A percentile compares a stretch with the other conserved stretches of the same genome.
phyloP scores from a whole-genome alignment of 2,888 invertebrate species.

The Phyllotreta striolata region DNA sequence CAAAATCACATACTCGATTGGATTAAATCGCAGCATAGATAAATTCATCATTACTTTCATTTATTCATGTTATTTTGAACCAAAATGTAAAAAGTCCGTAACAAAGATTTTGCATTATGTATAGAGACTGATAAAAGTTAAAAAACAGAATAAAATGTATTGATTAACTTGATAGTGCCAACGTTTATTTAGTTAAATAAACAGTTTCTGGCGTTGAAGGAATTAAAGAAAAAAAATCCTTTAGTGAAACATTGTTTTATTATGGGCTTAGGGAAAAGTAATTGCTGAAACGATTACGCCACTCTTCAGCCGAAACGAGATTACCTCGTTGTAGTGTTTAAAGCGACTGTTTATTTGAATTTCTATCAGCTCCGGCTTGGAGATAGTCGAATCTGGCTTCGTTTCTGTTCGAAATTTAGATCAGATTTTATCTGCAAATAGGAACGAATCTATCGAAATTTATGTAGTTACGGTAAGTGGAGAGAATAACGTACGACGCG shows the following conservation, averaged over 20 bases:
- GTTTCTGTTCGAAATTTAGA: slow-evolving; percentile 23
- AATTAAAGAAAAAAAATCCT: background rate
- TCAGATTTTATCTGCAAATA: slow-evolving; percentile 42
- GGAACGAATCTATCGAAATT: slow-evolving; percentile 47
- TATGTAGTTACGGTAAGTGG: slow-evolving; percentile 45
- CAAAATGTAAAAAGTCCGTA: too few species aligned
- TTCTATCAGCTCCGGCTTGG: slow-evolving; percentile 14
- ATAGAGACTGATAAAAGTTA: too few species aligned
- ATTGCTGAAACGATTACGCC: slow-evolving; percentile 14
- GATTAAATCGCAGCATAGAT: too few species aligned
- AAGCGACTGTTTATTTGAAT: slow-evolving; percentile 24
- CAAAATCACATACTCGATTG: background rate
- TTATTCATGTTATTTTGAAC: too few species aligned
- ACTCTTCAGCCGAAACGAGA: slow-evolving; percentile 6
- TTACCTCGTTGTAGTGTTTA: background rate
- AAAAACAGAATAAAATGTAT: too few species aligned
- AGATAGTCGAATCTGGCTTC: slow-evolving; percentile 5
- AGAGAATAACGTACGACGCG: slow-evolving; percentile 9
- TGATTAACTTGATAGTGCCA: too few species aligned
- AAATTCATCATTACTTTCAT: too few species aligned
- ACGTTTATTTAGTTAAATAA: too few species aligned
- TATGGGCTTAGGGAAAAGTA: slow-evolving; percentile 2
- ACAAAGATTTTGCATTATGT: too few species aligned
- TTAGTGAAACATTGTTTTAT: slow-evolving; percentile 6
- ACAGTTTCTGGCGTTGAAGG: background rate